Evolutionary conservation across 2,113 vertebrate genomes (phyloP).

Genomic region (Cyrtonyx montezumae): DNA sequence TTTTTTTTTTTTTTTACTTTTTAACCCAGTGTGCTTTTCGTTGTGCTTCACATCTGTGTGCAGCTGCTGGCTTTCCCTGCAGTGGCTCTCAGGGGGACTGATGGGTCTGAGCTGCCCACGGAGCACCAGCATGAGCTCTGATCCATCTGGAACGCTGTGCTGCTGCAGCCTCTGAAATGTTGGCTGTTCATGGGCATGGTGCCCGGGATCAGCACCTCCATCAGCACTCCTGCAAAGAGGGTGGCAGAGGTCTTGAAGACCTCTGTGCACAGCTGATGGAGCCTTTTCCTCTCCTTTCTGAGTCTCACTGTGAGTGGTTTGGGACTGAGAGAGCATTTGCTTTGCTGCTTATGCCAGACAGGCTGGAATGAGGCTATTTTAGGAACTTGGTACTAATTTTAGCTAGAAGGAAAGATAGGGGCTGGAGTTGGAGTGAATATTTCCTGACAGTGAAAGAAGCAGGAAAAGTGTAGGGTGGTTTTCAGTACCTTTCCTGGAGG

Average conservation of each 20-base stretch:
- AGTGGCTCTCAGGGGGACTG: background rate
- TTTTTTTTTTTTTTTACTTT: background rate
- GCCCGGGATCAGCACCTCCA: background rate
- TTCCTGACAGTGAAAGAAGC: constrained; percentile 20
- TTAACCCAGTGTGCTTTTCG: background rate
- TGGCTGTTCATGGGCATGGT: background rate
- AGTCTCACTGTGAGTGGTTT: background rate
- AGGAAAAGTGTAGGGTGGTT: background rate
- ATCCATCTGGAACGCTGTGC: background rate
- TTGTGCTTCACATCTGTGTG: accelerated
- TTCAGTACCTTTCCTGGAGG: constrained; percentile 32
- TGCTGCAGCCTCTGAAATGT: background rate
- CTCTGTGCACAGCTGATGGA: background rate
- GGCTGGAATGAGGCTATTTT: constrained; percentile 23
- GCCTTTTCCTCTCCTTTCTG: background rate
- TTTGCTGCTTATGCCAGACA: constrained; percentile 11
- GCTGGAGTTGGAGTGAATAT: constrained; percentile 9
- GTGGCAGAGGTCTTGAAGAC: background rate
- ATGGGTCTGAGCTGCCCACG: background rate
- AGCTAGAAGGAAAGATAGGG: background rate
- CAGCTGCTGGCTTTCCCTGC: background rate
- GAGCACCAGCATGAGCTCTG: background rate
- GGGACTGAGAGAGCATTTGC: background rate
- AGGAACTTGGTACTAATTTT: constrained; percentile 32
- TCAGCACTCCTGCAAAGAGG: background rate